Conservation (phyloP, 2,113 vertebrate species). For the Loxodonta africana region DNA sequence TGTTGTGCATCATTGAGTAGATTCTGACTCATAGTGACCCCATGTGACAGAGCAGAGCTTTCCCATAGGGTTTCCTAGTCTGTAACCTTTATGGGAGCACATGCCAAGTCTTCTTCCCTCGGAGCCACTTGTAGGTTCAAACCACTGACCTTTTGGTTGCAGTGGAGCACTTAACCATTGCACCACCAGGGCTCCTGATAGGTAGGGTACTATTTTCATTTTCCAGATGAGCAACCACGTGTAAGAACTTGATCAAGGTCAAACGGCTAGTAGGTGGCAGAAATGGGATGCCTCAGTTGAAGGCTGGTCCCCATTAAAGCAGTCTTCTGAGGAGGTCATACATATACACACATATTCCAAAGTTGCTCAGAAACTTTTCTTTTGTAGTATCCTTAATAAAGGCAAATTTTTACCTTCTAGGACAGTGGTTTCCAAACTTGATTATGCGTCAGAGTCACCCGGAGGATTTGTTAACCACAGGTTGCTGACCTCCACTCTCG, state of each 20-base stretch:
- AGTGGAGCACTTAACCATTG: neutral
- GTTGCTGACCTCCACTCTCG: neutral
- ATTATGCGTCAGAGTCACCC: neutral
- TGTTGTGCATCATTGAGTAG: neutral
- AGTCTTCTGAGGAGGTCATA: neutral
- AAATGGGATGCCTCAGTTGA: neutral
- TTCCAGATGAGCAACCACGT: constrained; percentile 57
- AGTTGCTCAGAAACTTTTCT: constrained; percentile 29
- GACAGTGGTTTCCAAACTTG: neutral
- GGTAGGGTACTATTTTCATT: neutral
- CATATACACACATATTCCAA: neutral
- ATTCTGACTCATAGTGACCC: neutral
- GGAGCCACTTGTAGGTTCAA: neutral
- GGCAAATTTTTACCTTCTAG: neutral
- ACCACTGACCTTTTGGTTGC: neutral
- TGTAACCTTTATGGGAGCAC: neutral
- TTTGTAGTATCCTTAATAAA: neutral
- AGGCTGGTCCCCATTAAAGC: neutral
- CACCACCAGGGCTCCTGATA: neutral
- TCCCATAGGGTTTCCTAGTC: neutral
- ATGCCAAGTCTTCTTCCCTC: neutral
- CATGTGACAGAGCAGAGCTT: neutral
- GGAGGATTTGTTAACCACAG: neutral
- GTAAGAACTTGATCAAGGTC: neutral
- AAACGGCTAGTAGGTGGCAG: neutral